Evolutionary conservation across 1,140 invertebrate genomes (phyloP), one percentile per base, ranked within the genome.

Genomic region (Phortica variegata): DNA sequence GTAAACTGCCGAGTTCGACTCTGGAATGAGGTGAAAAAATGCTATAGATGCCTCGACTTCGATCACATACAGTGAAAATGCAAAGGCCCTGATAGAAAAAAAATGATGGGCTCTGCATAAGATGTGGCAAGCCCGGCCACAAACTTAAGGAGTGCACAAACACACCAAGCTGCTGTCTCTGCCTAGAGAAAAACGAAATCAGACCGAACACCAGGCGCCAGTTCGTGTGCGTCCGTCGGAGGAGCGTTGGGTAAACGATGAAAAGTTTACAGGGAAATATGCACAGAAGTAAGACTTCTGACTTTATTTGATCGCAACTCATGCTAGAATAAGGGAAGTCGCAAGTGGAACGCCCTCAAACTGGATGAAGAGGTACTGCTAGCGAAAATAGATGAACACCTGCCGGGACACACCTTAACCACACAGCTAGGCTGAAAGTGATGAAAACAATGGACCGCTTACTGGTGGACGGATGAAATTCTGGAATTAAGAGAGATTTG

Each of bases 131-230:
- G n/a, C 4, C 38, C 3, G 38, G 20, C 3, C 38, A 40, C 17
- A 40, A 40, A 17, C 12, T 40, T 5, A 40, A 40, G 19, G 38
- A 40, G 38, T 40, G 38, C n/a, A 40, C 16, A n/a, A 40, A 40
- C 18, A 10, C 12, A n/a, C 38, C 15, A 40, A 40, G 12, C 4
- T 34, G 26, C 26, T 29, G 26, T 29, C 6, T 29, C 6, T 29
- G 26, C 12, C 6, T 12, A 29, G 34, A 37, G 5, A 13, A 7
- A 15, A 15, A n/a, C 12, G 16, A 8, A 17, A 37, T 5, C 16
- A 6, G 12, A 7, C 13, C 34, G 16, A 37, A 6, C 34, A n/a
- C 12, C 34, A 7, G 34, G 34, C 12, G 6, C 34, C 34, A 37
- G 34, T 7, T n/a, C n/a, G n/a, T n/a, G n/a, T n/a, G n/a, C n/a